These are phyloP conservation scores for Typhlichthys subterraneus DNA, from an alignment of 2,797 vertebrate genomes.

Conservation along the genomic window DNA sequence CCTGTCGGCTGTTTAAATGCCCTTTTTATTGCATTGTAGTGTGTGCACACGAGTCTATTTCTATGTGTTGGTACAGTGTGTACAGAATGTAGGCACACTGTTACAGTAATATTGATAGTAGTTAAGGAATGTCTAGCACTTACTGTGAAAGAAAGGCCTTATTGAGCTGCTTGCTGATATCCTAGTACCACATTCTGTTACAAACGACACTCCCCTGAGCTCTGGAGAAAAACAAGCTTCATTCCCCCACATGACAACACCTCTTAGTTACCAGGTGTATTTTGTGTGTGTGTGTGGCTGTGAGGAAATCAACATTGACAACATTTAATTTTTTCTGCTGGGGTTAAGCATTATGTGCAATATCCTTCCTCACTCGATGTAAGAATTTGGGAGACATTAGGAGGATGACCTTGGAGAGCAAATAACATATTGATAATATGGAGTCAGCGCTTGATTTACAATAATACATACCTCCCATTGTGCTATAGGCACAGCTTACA, in stretches of 20 bases:
- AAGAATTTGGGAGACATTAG: conserved; percentile 10
- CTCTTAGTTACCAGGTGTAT: conserved; percentile 5
- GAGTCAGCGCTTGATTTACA: conserved; percentile 23
- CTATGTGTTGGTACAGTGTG: neutral
- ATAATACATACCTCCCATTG: conserved; percentile 8
- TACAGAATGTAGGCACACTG: neutral
- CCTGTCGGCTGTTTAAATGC: conserved; percentile 33
- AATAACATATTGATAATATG: conserved; percentile 23
- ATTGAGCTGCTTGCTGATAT: neutral
- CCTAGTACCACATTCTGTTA: neutral
- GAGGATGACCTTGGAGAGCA: conserved; percentile 17
- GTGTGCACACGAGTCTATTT: neutral
- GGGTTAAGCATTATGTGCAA: neutral
- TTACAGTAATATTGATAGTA: neutral
- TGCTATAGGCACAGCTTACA: conserved; percentile 20
- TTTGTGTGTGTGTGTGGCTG: neutral
- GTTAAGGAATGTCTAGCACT: too few relatives aligned
- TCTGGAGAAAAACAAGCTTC: neutral
- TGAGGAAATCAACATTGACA: too few relatives aligned
- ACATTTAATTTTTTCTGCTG: neutral
- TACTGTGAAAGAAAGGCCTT: neutral
- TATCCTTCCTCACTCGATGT: conserved; percentile 1
- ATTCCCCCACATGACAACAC: neutral
- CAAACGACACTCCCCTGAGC: neutral
- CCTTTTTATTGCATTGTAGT: conserved; percentile 31